Evolutionary conservation across 2,888 invertebrate genomes (phyloP), one percentile per base, ranked within the genome.

Genomic region (Cremastobaeus sp.): DNA sequence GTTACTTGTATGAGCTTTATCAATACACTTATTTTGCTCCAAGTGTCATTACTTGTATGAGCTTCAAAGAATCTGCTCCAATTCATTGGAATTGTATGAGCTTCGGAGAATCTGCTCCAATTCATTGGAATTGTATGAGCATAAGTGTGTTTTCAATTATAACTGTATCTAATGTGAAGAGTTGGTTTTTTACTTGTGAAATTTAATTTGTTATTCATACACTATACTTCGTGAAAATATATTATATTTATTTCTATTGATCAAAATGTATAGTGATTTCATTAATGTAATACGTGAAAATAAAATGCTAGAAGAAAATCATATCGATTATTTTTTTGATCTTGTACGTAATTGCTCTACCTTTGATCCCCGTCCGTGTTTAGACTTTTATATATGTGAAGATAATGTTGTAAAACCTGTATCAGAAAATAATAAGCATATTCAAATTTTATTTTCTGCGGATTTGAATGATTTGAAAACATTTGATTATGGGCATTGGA

Each of bases 371-470:
- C 62, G 62, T 6, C n/a, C 35, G 21, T n/a, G 12, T 28, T 52
- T 50, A 5, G 8, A 39, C 17, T 64, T 64, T 52, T 64, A 20
- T n/a, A 39, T 60, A 4, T 1, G 1, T 20, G 60, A 39, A 48
- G 0, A 3, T 12, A 11, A 20, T 25, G 11, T 15, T 9, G 12
- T 48, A 21, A 21, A 48, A 18, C 52, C 62, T 18, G 43, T 64
- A 5, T 12, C 25, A n/a, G 30, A 50, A 15, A 62, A 52, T 20
- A 17, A n/a, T 1, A 47, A 37, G 15, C 52, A 69, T 21, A 54
- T 69, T 12, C 60, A 60, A 62, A 45, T 60, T 32, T 60, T 62
- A 3, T 60, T 21, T 60, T 43, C 34, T 70, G n/a, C 41, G 0
- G 8, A 52, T 30, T 15, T 48, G 5, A 8, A 18, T n/a, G 8